phyloP scores from a whole-genome alignment of 92 coral and sea anemone genomes.

The Epizoanthus illoricatus region DNA sequence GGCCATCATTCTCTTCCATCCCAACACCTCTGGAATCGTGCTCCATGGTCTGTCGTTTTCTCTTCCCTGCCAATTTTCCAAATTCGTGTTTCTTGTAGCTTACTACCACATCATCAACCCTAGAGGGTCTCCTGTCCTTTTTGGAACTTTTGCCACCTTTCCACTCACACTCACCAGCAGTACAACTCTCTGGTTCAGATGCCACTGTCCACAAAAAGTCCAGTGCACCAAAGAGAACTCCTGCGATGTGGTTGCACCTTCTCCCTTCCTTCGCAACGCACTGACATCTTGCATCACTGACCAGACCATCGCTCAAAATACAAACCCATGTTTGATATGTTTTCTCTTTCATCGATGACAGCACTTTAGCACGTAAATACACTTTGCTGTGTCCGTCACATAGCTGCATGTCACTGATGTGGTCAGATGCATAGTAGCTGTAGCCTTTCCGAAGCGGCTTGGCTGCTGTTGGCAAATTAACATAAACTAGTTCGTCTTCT shows the following conservation, averaged over 20 bases:
- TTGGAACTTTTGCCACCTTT: no score
- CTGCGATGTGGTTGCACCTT: constrained; percentile 4
- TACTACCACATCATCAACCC: no score
- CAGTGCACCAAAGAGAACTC: not conserved
- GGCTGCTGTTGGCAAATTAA: constrained; percentile 8
- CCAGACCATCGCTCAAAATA: constrained; percentile 3
- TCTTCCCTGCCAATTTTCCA: no score
- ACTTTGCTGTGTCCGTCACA: constrained; percentile 1
- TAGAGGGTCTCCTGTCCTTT: no score
- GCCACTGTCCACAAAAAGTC: not conserved
- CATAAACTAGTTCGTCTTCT: constrained; percentile 18
- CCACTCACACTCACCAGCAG: not conserved
- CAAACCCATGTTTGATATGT: constrained; percentile 13
- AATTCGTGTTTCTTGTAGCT: no score
- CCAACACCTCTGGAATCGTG: no score
- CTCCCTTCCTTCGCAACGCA: constrained; percentile 21
- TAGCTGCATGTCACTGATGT: constrained; percentile 13
- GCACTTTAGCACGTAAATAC: not conserved
- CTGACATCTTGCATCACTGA: constrained; percentile 6
- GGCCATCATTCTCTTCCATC: no score
- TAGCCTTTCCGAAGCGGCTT: constrained; percentile 15
- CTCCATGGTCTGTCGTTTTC: no score
- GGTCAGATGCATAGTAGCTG: not conserved
- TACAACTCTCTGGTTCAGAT: not conserved
- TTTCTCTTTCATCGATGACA: constrained; percentile 24